Conservation (phyloP, 2,113 vertebrate species). For the Brachirus orientalis region DNA sequence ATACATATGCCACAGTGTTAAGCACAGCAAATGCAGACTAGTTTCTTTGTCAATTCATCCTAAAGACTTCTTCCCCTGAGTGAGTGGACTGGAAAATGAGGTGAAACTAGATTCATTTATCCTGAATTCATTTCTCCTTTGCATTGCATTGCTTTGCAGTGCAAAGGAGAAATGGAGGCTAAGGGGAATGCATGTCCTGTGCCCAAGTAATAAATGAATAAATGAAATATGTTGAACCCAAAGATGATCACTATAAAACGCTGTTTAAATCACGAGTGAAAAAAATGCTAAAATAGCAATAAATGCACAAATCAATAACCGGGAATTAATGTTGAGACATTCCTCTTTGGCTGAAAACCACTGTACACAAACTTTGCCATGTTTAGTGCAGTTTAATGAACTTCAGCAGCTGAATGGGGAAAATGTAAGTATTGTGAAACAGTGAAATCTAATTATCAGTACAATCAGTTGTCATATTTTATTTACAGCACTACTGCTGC, state of each 20-base stretch:
- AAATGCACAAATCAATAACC: not conserved
- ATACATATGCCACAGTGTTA: not conserved
- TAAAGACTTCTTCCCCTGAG: not conserved
- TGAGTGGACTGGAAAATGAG: not conserved
- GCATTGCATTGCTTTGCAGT: no score
- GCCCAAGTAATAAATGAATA: slow-evolving; percentile 10
- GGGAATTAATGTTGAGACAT: no score
- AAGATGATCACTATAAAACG: not conserved
- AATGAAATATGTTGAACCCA: not conserved
- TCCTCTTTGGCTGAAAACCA: no score
- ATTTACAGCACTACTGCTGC: not conserved
- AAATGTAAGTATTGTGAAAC: no score
- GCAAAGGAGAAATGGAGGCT: slow-evolving; percentile 6
- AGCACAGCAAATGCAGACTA: slow-evolving; percentile 14
- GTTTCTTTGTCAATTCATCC: not conserved
- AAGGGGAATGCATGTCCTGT: slow-evolving; percentile 8
- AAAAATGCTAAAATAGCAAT: not conserved
- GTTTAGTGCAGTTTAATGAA: no score
- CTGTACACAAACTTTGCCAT: no score
- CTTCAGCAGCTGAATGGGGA: no score
- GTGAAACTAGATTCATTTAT: not conserved
- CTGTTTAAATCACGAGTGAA: no score
- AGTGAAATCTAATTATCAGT: not conserved
- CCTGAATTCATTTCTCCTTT: slow-evolving; percentile 22
- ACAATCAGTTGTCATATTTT: not conserved